Conservation (phyloP, 2,797 vertebrate genomes). For the Sternarchorhynchus goeldii region DNA sequence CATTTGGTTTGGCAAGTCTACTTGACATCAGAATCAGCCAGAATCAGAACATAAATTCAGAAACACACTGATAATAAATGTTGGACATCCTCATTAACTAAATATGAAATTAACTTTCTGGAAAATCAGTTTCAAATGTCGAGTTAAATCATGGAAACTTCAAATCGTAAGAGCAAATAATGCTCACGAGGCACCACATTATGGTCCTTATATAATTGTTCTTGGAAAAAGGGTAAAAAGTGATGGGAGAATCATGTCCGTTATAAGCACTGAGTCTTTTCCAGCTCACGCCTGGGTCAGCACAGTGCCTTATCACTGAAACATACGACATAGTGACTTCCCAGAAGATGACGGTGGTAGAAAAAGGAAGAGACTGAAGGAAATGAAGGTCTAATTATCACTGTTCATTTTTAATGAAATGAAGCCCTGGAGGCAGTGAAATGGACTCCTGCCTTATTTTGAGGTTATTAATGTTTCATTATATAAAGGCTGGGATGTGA, state of each 20-base stretch:
- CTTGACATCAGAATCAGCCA: too few relatives aligned
- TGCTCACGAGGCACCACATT: too few relatives aligned
- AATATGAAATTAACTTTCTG: too few relatives aligned
- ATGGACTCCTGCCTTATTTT: constrained; percentile 68
- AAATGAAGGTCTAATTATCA: constrained; percentile 61
- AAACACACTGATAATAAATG: too few relatives aligned
- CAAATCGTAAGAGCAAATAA: too few relatives aligned
- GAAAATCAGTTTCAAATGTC: too few relatives aligned
- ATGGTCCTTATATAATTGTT: constrained; percentile 1
- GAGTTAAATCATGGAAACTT: too few relatives aligned
- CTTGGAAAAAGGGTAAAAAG: background rate
- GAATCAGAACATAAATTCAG: too few relatives aligned
- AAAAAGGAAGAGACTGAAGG: constrained; percentile 46
- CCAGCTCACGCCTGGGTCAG: constrained; percentile 32
- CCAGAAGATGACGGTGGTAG: constrained; percentile 55
- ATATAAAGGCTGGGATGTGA: constrained; percentile 69
- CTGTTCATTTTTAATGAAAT: constrained; percentile 70
- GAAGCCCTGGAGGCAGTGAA: constrained; percentile 54
- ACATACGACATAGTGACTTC: constrained; percentile 62
- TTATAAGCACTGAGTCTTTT: constrained; percentile 8
- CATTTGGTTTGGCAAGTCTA: background rate
- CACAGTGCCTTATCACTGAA: constrained; percentile 46
- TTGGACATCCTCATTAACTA: too few relatives aligned
- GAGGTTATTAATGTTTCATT: constrained; percentile 73
- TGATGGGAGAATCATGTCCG: background rate